A percentile compares a stretch with the other conserved stretches of the same genome.
Evolutionary conservation across 2,113 vertebrate species (phyloP).

Genomic region (Catagonus wagneri): DNA sequence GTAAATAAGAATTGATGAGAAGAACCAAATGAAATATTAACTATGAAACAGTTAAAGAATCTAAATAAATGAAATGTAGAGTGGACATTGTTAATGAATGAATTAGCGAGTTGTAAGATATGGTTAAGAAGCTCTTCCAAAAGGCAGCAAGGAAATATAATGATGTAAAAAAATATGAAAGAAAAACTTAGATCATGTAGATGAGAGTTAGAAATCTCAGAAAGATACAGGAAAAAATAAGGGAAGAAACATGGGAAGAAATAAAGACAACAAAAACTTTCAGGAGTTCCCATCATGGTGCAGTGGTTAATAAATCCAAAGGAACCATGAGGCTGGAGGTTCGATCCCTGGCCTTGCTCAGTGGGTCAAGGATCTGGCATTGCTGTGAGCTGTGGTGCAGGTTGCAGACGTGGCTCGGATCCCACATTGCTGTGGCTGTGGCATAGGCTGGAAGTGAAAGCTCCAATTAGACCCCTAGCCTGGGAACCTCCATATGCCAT

Average conservation of each 20-base stretch:
- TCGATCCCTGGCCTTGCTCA: too few relatives aligned
- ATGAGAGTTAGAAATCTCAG: neutral
- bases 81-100: neutral
- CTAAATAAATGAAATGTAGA: neutral
- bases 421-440: too few relatives aligned
- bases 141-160: neutral
- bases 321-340: too few relatives aligned
- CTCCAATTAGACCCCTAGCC: too few relatives aligned
- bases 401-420: too few relatives aligned
- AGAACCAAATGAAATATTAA: constrained; percentile 1
- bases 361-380: too few relatives aligned
- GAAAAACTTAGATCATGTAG: neutral
- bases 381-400: too few relatives aligned
- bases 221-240: neutral
- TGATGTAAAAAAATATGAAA: neutral
- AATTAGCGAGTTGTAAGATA: neutral
- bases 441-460: too few relatives aligned
- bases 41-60: neutral
- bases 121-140: neutral
- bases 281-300: too few relatives aligned
- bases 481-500: too few relatives aligned
- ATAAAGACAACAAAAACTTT: neutral
- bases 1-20: constrained; percentile 25
- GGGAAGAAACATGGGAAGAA: neutral
- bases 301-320: too few relatives aligned